Conservation (phyloP, 2,888 invertebrate genomes). For the Hypercompe scribonia region DNA sequence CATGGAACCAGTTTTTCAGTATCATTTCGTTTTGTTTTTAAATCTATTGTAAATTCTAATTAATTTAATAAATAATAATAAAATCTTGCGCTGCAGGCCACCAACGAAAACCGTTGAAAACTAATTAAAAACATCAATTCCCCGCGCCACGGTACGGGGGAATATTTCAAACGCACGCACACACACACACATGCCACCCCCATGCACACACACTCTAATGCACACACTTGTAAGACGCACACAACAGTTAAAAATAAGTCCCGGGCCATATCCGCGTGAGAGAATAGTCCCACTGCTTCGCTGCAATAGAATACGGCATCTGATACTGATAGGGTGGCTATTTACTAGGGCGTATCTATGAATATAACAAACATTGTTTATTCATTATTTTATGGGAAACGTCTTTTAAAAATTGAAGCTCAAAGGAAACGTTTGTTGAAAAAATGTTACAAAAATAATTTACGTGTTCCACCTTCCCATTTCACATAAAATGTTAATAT, state of each 20-base stretch:
- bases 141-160: slow-evolving; percentile 76
- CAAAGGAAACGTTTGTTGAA: neutral
- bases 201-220: slow-evolving; percentile 62
- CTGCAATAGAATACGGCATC: slow-evolving; percentile 57
- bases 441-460: neutral
- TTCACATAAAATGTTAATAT: neutral
- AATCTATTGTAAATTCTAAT: slow-evolving; percentile 51
- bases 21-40: slow-evolving; percentile 31
- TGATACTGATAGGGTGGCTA: slow-evolving; percentile 47
- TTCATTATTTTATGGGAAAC: neutral
- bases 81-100: slow-evolving; percentile 70
- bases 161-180: slow-evolving; percentile 83
- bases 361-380: neutral
- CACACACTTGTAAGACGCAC: slow-evolving; percentile 71
- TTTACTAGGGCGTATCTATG: slow-evolving; percentile 38
- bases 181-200: slow-evolving; percentile 59
- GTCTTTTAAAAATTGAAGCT: neutral
- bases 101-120: slow-evolving; percentile 83
- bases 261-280: slow-evolving; percentile 80
- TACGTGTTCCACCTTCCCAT: neutral
- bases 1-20: slow-evolving; percentile 21
- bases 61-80: slow-evolving; percentile 71
- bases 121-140: slow-evolving; percentile 87
- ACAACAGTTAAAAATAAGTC: slow-evolving; percentile 83
- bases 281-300: slow-evolving; percentile 70